A percentile compares a stretch with the other conserved stretches of the same genome.
Conservation (phyloP, 2,888 invertebrate genomes). For the Athripsodes cinereus region DNA sequence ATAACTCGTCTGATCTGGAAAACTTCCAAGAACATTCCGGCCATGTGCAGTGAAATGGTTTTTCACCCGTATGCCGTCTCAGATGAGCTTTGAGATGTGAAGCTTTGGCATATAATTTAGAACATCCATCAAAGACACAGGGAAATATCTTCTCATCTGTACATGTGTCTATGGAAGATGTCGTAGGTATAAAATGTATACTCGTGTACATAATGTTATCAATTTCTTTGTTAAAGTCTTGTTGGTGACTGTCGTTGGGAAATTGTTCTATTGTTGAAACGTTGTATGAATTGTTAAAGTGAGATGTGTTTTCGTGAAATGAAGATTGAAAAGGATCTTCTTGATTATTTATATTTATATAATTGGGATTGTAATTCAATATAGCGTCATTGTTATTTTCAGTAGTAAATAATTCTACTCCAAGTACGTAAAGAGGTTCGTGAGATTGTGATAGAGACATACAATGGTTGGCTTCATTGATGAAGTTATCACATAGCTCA, state of each 20-base stretch:
- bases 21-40: conserved; percentile 86
- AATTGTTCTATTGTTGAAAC: background rate
- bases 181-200: no score
- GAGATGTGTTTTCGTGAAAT: background rate
- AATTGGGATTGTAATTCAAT: no score
- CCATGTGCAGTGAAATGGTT: conserved; percentile 69
- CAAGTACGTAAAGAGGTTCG: conserved; percentile 25
- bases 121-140: conserved; percentile 65
- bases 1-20: conserved; percentile 90
- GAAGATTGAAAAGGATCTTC: background rate
- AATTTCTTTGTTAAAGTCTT: background rate
- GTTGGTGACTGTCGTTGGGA: background rate
- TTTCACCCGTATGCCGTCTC: conserved; percentile 77
- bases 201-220: no score
- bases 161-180: no score
- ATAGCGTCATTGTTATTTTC: background rate
- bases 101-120: conserved; percentile 81
- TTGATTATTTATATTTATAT: background rate
- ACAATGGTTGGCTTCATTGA: conserved; percentile 32
- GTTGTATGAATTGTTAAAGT: background rate
- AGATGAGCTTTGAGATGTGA: conserved; percentile 87
- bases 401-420: conserved; percentile 23
- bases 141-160: conserved; percentile 58
- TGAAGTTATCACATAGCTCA: conserved; percentile 42
- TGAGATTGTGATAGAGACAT: conserved; percentile 25